phyloP scores from a whole-genome alignment of 2,888 invertebrate species.

The Portevinia maculata region DNA sequence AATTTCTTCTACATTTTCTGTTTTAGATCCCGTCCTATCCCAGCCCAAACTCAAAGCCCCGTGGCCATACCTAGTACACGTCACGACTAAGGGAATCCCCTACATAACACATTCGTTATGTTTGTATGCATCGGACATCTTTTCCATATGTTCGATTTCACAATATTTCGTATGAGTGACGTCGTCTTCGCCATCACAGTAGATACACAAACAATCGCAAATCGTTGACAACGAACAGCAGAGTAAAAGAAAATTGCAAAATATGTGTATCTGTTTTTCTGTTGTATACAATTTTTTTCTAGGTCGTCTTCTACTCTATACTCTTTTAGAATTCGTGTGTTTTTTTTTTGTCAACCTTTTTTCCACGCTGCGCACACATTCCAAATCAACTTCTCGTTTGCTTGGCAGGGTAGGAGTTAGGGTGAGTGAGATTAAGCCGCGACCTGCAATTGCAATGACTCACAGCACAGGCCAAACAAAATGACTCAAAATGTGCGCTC shows the following conservation, averaged over 20 bases:
- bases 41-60: neutral
- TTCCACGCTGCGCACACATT: constrained; percentile 47
- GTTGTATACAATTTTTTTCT: constrained; percentile 54
- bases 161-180: constrained; percentile 42
- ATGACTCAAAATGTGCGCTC: constrained; percentile 37
- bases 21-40: too few species aligned
- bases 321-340: constrained; percentile 26
- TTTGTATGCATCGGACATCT: constrained; percentile 15
- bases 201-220: constrained; percentile 25
- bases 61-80: neutral
- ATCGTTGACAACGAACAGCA: constrained; percentile 21
- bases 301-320: constrained; percentile 53
- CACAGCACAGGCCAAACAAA: constrained; percentile 26
- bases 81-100: constrained; percentile 60
- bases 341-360: constrained; percentile 3
- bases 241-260: constrained; percentile 39
- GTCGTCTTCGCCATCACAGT: constrained; percentile 41
- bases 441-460: constrained; percentile 11
- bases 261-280: constrained; percentile 45
- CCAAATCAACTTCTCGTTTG: neutral
- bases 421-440: too few species aligned
- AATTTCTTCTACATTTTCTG: too few species aligned
- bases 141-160: constrained; percentile 36
- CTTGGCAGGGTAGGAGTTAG: neutral
- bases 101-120: constrained; percentile 3